These are phyloP conservation scores for Onychomys torridus DNA, from an alignment of 2,797 vertebrate genomes.

Conservation along the genomic window DNA sequence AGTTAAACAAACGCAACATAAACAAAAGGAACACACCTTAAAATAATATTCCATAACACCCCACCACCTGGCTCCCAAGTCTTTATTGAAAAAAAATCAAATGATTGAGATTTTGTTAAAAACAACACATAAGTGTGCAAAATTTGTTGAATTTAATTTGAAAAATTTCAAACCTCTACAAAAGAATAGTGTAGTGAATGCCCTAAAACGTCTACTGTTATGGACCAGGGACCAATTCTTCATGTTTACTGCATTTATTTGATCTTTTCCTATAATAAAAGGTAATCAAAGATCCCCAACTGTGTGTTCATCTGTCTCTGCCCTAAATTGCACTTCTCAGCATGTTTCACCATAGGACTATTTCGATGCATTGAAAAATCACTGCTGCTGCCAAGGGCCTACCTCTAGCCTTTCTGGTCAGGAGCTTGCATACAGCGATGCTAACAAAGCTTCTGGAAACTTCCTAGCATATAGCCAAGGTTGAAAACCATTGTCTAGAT, in stretches of 20 bases:
- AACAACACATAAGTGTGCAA: not conserved
- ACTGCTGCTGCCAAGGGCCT: not conserved
- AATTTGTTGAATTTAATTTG: slow-evolving; percentile 30
- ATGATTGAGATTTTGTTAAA: not conserved
- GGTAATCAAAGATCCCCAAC: not conserved
- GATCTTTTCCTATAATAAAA: not conserved
- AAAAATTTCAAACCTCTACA: slow-evolving; percentile 24
- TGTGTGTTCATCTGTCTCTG: not conserved
- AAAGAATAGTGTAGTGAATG: not conserved
- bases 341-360: not conserved
- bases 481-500: not conserved
- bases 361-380: not conserved
- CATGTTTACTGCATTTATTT: slow-evolving; percentile 46
- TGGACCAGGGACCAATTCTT: not conserved
- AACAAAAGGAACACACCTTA: too few species aligned
- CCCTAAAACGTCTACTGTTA: not conserved
- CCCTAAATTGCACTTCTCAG: not conserved
- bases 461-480: not conserved
- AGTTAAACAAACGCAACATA: too few species aligned
- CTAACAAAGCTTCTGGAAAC: not conserved
- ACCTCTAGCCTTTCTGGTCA: not conserved
- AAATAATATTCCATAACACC: not conserved
- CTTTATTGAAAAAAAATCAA: not conserved
- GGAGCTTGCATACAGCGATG: not conserved
- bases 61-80: not conserved